These are phyloP conservation scores for Choristoneura fumiferana DNA, from an alignment of 1,140 invertebrate species.

Conservation along the genomic window DNA sequence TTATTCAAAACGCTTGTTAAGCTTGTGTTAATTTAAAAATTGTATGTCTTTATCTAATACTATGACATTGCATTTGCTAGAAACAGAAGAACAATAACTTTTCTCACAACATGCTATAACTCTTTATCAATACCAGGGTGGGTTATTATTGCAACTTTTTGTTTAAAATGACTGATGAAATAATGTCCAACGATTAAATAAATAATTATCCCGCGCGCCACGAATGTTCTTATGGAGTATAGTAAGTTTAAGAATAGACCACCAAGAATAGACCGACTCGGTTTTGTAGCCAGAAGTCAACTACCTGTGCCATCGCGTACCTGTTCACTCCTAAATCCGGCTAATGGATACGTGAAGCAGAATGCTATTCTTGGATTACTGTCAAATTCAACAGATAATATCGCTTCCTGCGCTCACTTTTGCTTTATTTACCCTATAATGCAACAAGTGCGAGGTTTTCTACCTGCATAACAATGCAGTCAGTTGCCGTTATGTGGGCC, in stretches of 20 bases:
- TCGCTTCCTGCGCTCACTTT: conserved; percentile 58
- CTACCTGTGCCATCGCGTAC: conserved; percentile 5
- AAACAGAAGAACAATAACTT: too few relatives aligned
- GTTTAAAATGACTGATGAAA: too few relatives aligned
- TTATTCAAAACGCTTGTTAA: too few relatives aligned
- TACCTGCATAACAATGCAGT: conserved; percentile 57
- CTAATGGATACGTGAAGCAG: conserved; percentile 33
- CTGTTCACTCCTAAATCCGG: not conserved
- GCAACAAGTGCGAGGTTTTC: conserved; percentile 31
- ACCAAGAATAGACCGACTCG: not conserved
- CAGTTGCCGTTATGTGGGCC: conserved; percentile 50
- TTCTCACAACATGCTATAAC: too few relatives aligned
- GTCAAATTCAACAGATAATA: conserved; percentile 36
- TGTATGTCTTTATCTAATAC: too few relatives aligned
- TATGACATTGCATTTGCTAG: too few relatives aligned
- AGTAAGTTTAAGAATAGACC: not conserved
- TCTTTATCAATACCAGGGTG: too few relatives aligned
- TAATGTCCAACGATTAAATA: too few relatives aligned
- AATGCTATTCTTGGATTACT: conserved; percentile 51
- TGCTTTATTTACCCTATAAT: conserved; percentile 43
- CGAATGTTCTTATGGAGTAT: too few relatives aligned
- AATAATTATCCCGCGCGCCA: too few relatives aligned
- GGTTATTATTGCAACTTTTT: too few relatives aligned
- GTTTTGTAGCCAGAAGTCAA: not conserved
- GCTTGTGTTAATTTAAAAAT: too few relatives aligned